Evolutionary conservation across 2,888 invertebrate genomes (phyloP).

Genomic region (Erebia palarica): DNA sequence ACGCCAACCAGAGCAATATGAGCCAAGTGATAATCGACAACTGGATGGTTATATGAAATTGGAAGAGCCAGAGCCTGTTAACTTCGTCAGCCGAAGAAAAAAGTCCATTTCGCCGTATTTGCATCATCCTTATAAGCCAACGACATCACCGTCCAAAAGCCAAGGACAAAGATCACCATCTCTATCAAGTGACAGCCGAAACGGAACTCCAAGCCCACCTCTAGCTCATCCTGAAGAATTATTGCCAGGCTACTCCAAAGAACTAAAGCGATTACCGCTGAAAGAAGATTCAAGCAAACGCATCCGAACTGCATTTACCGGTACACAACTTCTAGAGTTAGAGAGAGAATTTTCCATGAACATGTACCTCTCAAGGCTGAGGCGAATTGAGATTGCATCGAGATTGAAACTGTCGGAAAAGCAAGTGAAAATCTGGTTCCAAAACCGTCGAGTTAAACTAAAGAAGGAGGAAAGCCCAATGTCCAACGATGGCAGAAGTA

Average conservation of each 20-base stretch:
- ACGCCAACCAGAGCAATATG: conserved; percentile 63
- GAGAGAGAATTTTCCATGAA: conserved; percentile 95
- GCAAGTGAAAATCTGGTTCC: conserved; percentile 98
- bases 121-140: conserved; percentile 70
- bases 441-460: conserved; percentile 95
- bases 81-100: conserved; percentile 64
- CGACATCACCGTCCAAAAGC: conserved; percentile 68
- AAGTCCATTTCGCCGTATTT: conserved; percentile 73
- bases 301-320: conserved; percentile 96
- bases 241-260: conserved; percentile 70
- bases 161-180: conserved; percentile 72
- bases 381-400: conserved; percentile 96
- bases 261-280: conserved; percentile 72
- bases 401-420: conserved; percentile 94
- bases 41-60: conserved; percentile 61
- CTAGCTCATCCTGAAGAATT: conserved; percentile 72
- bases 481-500: conserved; percentile 56
- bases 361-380: conserved; percentile 94
- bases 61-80: conserved; percentile 65
- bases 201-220: conserved; percentile 82
- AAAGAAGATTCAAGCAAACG: conserved; percentile 90
- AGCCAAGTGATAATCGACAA: conserved; percentile 54
- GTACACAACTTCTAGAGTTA: conserved; percentile 92
- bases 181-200: conserved; percentile 75
- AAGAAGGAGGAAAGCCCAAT: conserved; percentile 92